Evolutionary conservation across 2,888 invertebrate genomes (phyloP), one percentile per base, ranked within the genome.

Genomic region (Pharmacophagus antenor): DNA sequence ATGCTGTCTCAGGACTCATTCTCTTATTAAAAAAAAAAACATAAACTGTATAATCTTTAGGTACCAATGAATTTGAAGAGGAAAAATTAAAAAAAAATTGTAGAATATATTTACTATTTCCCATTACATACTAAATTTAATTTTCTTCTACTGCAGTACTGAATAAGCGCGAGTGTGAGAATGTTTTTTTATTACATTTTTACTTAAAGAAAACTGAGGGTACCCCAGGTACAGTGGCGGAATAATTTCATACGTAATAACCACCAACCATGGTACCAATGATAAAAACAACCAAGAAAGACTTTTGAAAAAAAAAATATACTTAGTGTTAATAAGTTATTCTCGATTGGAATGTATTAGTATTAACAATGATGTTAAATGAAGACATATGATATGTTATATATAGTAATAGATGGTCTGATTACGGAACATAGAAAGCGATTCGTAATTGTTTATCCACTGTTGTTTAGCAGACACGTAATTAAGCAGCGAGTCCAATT

Each of bases 401-500:
- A n/a, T 37, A 37, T 37, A n/a, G 37, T 37, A n/a, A n/a, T 37
- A 15, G 37, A n/a, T 37, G 37, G n/a, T 37, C 37, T 15, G n/a
- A 37, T 8, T 37, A 37, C 3, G 15, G 37, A 4, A 5, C 15
- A 37, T 37, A 4, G n/a, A 37, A 37, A 5, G 15, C n/a, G 37
- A 17, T n/a, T 52, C 25, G 22, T 52, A 58, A 55, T 62, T 59
- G 61, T 60, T 63, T 64, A 67, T 65, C 62, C 52, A 56, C 46
- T 50, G 67, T 67, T 63, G 65, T 67, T 67, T 63, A 66, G 65
- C 66, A 65, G 76, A 76, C 73, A 78, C 70, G 74, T 80, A 82
- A 83, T 83, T 80, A 80, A 75, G 73, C 76, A 76, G 76, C 75
- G 73, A 70, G 70, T 66, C 69, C 79, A 73, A 84, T 85, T 85